phyloP scores from a whole-genome alignment of 1,140 invertebrate species.

The Papilio dardanus region DNA sequence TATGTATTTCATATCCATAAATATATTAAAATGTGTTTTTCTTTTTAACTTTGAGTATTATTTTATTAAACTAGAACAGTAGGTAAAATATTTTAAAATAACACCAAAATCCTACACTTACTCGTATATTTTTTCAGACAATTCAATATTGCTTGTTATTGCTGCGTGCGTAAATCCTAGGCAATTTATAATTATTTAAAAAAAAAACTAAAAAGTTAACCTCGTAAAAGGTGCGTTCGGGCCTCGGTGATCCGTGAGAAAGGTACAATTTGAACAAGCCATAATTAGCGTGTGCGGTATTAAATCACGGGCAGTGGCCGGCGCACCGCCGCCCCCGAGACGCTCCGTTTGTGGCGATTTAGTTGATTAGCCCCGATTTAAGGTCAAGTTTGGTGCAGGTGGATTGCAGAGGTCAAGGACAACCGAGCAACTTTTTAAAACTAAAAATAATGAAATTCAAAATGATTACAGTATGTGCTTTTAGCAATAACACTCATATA shows the following conservation, averaged over 20 bases:
- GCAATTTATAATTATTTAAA: not conserved
- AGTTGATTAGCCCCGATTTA: constrained; percentile 66
- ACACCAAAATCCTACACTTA: constrained; percentile 20
- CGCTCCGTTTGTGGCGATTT: constrained; percentile 53
- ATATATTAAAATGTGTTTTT: no score
- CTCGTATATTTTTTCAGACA: not conserved
- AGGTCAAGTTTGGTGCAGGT: constrained; percentile 69
- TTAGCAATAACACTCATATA: no score
- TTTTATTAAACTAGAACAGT: no score
- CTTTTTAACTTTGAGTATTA: no score
- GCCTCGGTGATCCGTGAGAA: constrained; percentile 68
- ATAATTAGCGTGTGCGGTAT: constrained; percentile 76
- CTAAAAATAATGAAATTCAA: not conserved
- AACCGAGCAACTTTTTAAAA: constrained; percentile 21
- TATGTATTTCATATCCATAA: no score
- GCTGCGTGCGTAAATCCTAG: not conserved
- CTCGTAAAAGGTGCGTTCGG: constrained; percentile 46
- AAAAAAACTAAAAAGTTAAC: constrained; percentile 37
- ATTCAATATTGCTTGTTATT: no score
- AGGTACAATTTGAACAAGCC: constrained; percentile 81
- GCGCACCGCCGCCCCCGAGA: constrained; percentile 38
- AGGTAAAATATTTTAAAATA: not conserved
- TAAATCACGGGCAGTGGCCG: constrained; percentile 70
- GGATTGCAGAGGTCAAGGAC: constrained; percentile 71
- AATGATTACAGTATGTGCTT: not conserved